Conservation (phyloP, 1,140 invertebrate genomes). For the Patella vulgata region DNA sequence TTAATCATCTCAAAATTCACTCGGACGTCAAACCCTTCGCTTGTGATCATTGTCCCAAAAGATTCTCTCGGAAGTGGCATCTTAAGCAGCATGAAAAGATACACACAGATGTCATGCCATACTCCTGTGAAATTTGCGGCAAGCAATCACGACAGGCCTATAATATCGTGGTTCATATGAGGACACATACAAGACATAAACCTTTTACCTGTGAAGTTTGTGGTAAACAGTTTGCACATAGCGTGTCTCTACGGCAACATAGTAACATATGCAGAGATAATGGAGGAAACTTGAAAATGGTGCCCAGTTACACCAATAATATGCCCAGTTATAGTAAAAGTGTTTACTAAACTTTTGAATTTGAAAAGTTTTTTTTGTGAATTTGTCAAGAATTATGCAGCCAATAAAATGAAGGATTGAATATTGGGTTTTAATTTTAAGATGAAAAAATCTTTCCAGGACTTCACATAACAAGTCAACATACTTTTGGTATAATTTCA, state of each 20-base stretch:
- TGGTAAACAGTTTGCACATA: slow-evolving; percentile 95
- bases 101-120: slow-evolving; percentile 94
- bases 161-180: slow-evolving; percentile 98
- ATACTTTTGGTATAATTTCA: too few relatives aligned
- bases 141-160: slow-evolving; percentile 97
- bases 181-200: slow-evolving; percentile 95
- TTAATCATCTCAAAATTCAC: slow-evolving; percentile 98
- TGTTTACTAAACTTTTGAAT: too few relatives aligned
- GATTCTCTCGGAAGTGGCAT: slow-evolving; percentile 34
- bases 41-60: slow-evolving; percentile 81
- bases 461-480: too few relatives aligned
- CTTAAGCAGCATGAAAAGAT: slow-evolving; percentile 83
- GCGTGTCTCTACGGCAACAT: slow-evolving; percentile 93
- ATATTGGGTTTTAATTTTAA: too few relatives aligned
- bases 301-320: too few relatives aligned
- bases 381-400: too few relatives aligned
- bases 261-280: too few relatives aligned
- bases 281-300: too few relatives aligned
- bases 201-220: slow-evolving; percentile 92
- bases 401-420: too few relatives aligned
- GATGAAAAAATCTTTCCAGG: too few relatives aligned
- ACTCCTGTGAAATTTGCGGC: slow-evolving; percentile 92
- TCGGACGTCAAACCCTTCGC: slow-evolving; percentile 92
- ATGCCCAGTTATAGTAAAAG: too few relatives aligned
- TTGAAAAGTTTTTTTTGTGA: too few relatives aligned